These are phyloP conservation scores for Timema podura DNA, from an alignment of 2,888 invertebrate genomes.

Conservation along the genomic window DNA sequence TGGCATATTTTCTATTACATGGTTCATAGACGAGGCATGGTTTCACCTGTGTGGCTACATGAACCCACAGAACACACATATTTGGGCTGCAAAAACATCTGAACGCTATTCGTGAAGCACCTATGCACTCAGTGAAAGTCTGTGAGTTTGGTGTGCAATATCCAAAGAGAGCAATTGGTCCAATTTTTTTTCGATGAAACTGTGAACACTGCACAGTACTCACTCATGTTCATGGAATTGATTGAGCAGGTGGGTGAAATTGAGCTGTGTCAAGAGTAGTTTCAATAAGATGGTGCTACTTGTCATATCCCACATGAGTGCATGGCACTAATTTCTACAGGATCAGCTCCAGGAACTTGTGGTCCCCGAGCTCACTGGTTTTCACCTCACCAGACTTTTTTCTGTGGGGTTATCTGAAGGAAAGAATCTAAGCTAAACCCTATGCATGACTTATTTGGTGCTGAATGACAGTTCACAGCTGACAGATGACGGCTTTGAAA, in stretches of 20 bases:
- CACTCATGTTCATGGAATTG: not conserved
- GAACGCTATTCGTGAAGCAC: not conserved
- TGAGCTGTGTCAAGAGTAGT: not conserved
- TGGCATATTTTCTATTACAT: no score
- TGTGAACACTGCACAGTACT: not conserved
- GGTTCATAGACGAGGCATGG: no score
- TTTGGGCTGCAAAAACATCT: conserved; percentile 4
- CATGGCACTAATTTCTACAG: not conserved
- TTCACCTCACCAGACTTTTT: not conserved
- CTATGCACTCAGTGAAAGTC: not conserved
- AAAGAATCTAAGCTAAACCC: no score
- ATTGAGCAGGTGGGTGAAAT: not conserved
- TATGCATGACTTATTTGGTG: no score
- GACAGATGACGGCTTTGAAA: no score
- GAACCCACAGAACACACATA: not conserved
- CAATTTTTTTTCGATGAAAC: not conserved
- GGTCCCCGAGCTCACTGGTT: not conserved
- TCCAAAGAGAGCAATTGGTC: not conserved
- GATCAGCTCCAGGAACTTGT: conserved; percentile 5
- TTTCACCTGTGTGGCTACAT: not conserved
- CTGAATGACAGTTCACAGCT: no score
- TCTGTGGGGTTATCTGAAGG: no score
- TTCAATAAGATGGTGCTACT: not conserved
- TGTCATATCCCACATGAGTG: not conserved
- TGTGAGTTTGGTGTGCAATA: not conserved